Evolutionary conservation across 2,113 vertebrate genomes (phyloP), one percentile per base, ranked within the genome.

Genomic region (Sminthopsis crassicaudata): DNA sequence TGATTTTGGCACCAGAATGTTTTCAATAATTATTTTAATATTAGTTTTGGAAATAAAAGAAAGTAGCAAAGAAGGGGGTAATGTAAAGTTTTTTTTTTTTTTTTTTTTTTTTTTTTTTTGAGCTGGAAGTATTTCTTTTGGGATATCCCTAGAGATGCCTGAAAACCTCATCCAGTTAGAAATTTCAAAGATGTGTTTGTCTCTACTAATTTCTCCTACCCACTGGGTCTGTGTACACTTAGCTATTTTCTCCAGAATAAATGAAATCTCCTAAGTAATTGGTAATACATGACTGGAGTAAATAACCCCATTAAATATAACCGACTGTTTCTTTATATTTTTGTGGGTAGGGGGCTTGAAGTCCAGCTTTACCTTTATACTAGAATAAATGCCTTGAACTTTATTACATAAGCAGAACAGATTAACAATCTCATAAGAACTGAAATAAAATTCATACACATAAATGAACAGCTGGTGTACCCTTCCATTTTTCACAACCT

Each of bases 251-350:
- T 25, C 30, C 25, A 67, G 92, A 95, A 92, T 96, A 89, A 97
- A 96, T 96, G 84, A 76, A 90, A 91, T 92, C 48, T 46, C 48
- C 30, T 42, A 84, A 76, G 57, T 90, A 94, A 94, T 95, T 95
- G 92, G 93, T 90, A 96, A 95, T 94, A 90, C 93, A 92, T 92
- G 89, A 67, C 51, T 95, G 91, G 89, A 90, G 91, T 91, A 96
- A 96, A 94, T 93, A 93, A 92, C n/a, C 30, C 53, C 91, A 84
- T 95, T 95, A 96, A 88, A 95, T 8, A 91, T 92, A 95, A 97
- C 46, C 92, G 92, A 53, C 46, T 53, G 42, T 67, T 95, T 60
- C 89, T 94, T 90, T 92, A 26, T 91, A 10, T 92, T 90, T 96
- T 52, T 93, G 30, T 51, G 84, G 30, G 5, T 90, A 53, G 30